Conservation (phyloP, 2,797 vertebrate genomes). For the Phylloscopus collybita region DNA sequence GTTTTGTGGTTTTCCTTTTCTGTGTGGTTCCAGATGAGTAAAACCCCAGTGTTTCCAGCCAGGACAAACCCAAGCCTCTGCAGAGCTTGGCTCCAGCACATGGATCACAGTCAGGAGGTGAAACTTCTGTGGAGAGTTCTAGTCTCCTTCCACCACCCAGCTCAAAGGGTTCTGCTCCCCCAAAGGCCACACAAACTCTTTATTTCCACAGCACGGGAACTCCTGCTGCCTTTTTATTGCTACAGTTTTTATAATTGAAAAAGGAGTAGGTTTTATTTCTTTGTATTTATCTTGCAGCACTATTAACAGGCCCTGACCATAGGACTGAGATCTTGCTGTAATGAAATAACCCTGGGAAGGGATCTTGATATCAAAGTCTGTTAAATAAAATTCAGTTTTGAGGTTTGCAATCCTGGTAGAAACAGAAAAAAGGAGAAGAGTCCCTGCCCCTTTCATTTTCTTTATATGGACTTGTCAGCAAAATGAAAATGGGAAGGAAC, state of each 20-base stretch:
- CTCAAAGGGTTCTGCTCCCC: neutral
- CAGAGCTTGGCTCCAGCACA: neutral
- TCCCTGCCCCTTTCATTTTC: neutral
- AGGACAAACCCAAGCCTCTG: neutral
- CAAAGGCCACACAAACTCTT: neutral
- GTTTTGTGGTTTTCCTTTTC: conserved; percentile 12
- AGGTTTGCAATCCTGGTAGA: neutral
- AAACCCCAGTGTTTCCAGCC: neutral
- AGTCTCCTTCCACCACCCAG: neutral
- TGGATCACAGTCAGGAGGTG: neutral
- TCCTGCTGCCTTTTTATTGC: neutral
- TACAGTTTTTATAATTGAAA: neutral
- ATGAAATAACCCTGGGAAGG: neutral
- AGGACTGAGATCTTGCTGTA: neutral
- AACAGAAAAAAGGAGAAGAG: neutral
- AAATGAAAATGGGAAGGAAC: neutral
- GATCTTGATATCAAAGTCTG: neutral
- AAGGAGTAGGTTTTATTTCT: neutral
- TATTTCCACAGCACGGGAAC: neutral
- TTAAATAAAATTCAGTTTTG: neutral
- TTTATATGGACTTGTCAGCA: neutral
- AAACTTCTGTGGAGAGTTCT: neutral
- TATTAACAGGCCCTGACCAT: neutral
- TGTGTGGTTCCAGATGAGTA: neutral
- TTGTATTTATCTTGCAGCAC: neutral